Conservation (phyloP, 2,888 invertebrate species). For the Parasteatoda lunata region DNA sequence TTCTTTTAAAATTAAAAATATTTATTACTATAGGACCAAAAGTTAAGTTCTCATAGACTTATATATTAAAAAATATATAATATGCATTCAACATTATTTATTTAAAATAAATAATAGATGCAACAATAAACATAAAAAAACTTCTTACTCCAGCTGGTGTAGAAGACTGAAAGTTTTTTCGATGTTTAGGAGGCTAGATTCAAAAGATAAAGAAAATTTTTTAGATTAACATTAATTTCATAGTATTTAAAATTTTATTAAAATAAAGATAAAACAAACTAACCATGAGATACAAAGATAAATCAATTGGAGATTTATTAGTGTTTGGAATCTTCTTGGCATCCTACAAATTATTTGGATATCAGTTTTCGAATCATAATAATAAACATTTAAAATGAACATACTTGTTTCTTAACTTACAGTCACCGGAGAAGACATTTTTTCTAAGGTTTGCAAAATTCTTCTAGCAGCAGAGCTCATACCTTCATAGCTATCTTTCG, state of each 20-base stretch:
- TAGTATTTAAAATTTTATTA: not conserved
- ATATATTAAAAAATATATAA: too few relatives aligned
- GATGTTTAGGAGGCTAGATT: constrained; percentile 45
- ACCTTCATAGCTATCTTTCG: constrained; percentile 50
- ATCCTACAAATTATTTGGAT: constrained; percentile 76
- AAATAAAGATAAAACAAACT: constrained; percentile 6
- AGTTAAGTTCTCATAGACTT: too few relatives aligned
- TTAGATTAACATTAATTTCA: not conserved
- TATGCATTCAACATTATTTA: too few relatives aligned
- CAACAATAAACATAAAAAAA: too few relatives aligned
- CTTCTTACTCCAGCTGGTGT: constrained; percentile 48
- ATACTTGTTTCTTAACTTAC: constrained; percentile 69
- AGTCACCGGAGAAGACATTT: constrained; percentile 85
- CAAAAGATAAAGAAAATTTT: constrained; percentile 1
- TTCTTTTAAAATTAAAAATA: too few relatives aligned
- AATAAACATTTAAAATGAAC: not conserved
- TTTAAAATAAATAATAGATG: too few relatives aligned
- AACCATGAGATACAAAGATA: constrained; percentile 53
- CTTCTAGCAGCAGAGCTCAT: constrained; percentile 84
- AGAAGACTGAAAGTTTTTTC: constrained; percentile 31
- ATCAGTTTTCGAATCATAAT: not conserved
- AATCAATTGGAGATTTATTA: constrained; percentile 51
- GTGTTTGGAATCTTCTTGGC: constrained; percentile 83
- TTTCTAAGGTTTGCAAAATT: constrained; percentile 86
- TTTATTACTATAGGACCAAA: too few relatives aligned